Evolutionary conservation across 2,888 invertebrate genomes (phyloP).

Genomic region (Epirrhoe tristata): DNA sequence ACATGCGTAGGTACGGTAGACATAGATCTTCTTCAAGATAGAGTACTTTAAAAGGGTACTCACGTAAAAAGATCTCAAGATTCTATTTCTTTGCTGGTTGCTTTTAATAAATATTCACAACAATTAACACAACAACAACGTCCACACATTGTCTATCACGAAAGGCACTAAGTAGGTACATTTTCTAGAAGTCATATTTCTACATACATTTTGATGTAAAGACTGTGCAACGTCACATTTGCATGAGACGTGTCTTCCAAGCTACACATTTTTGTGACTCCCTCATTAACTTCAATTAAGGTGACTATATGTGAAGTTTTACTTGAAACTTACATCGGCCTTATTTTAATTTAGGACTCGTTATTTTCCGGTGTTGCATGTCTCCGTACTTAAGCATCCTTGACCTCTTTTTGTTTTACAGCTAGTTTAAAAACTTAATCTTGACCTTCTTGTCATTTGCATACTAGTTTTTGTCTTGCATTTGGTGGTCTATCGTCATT

Average conservation of each 20-base stretch:
- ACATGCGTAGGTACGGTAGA: too few species aligned
- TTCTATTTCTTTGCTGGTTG: too few species aligned
- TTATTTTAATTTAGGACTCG: not conserved
- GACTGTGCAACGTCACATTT: constrained; percentile 14
- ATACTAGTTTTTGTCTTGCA: not conserved
- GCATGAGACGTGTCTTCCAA: constrained; percentile 30
- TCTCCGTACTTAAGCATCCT: not conserved
- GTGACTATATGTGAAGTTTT: not conserved
- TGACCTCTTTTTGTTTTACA: not conserved
- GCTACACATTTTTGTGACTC: constrained; percentile 11
- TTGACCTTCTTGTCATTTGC: not conserved
- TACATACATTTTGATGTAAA: not conserved
- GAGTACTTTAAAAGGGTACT: too few species aligned
- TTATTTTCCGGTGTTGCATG: not conserved
- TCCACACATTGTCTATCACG: not conserved
- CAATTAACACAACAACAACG: too few species aligned
- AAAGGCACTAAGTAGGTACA: not conserved
- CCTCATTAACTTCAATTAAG: constrained; percentile 7
- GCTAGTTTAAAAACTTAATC: not conserved
- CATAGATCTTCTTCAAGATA: too few species aligned
- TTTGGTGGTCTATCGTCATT: too few species aligned
- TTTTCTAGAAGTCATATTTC: not conserved
- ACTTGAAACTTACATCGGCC: not conserved
- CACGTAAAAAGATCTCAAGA: too few species aligned
- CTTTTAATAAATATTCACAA: too few species aligned